Percentiles rank a stretch among this genome's conserved stretches.
These are phyloP conservation scores for Bombus consobrinus DNA, from an alignment of 1,140 invertebrate genomes.

Conservation along the genomic window DNA sequence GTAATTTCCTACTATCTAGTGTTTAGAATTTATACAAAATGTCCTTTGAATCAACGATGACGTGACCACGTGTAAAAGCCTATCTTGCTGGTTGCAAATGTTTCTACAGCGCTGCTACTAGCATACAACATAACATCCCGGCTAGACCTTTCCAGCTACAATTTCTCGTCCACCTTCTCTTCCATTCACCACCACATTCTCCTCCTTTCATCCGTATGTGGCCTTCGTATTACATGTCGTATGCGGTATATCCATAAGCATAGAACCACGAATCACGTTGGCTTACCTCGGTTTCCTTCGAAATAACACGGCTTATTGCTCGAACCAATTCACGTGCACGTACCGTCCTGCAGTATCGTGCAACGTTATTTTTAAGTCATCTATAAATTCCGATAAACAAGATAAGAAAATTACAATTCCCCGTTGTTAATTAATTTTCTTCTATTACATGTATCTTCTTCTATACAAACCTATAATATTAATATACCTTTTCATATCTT, in stretches of 20 bases:
- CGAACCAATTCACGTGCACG: conserved; percentile 8
- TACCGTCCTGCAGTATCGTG: too few relatives aligned
- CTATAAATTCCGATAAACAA: not conserved
- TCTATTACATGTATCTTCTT: not conserved
- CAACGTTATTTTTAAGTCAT: not conserved
- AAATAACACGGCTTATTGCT: conserved; percentile 46
- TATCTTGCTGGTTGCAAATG: conserved; percentile 11
- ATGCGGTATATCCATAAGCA: conserved; percentile 25
- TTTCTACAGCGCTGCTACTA: not conserved
- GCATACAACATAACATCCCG: not conserved
- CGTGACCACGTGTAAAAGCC: conserved; percentile 28
- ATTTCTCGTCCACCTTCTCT: conserved; percentile 43
- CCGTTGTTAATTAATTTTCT: not conserved
- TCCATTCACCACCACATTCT: conserved; percentile 34
- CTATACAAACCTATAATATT: too few relatives aligned
- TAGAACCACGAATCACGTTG: conserved; percentile 37
- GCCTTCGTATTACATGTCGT: conserved; percentile 34
- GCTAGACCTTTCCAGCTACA: conserved; percentile 9
- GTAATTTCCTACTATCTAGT: conserved; percentile 43
- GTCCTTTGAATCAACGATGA: conserved; percentile 42
- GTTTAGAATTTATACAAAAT: conserved; percentile 49
- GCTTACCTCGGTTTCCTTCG: conserved; percentile 46
- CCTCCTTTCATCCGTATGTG: conserved; percentile 36
- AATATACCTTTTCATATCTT: too few relatives aligned
- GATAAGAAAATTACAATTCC: not conserved